Evolutionary conservation across 1,140 invertebrate species (phyloP), one percentile per base, ranked within the genome.

Genomic region (Subanguina moxae): DNA sequence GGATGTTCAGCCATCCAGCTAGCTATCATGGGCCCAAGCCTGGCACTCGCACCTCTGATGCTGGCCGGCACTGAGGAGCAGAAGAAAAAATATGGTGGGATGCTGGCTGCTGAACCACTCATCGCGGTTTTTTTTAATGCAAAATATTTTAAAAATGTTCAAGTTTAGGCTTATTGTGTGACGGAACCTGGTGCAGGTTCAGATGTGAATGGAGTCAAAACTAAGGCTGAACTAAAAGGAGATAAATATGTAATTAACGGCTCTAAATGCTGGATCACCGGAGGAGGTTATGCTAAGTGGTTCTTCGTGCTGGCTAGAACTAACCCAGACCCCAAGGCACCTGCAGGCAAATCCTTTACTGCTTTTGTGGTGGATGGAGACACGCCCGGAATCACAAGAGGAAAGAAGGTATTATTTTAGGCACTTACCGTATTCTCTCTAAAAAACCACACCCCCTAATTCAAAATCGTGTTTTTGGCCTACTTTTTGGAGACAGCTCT

Each of bases 361-460:
- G 93, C 90, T 0, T 97, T 97, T 83, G 92, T 97, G 76, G 91
- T 98, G 0, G 94, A 97, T 76, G 87, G 89, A 13, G 90, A 95
- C 46, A 88, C 88, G 56, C 88, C 90, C 38, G 94, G 94, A 66
- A 80, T 97, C 1, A 90, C 87, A 8, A 88, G 88, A 21, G 94
- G 94, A n/a, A 88, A 92, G 80, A 97, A 97, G n/a, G 71, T 68
- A 19, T 17, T 7, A 19, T 9, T 57, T n/a, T n/a, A n/a, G n/a
- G n/a, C 25, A 30, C 19, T 15, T 11, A n/a, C n/a, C n/a, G n/a
- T n/a, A n/a, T n/a, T n/a, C n/a, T n/a, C n/a, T n/a, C n/a, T n/a
- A n/a, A n/a, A n/a, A n/a, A n/a, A n/a, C n/a, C n/a, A n/a, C n/a
- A n/a, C n/a, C n/a, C n/a, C n/a, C n/a, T n/a, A n/a, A n/a, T n/a